phyloP scores from a whole-genome alignment of 2,888 invertebrate genomes.

The Sesia bembeciformis region DNA sequence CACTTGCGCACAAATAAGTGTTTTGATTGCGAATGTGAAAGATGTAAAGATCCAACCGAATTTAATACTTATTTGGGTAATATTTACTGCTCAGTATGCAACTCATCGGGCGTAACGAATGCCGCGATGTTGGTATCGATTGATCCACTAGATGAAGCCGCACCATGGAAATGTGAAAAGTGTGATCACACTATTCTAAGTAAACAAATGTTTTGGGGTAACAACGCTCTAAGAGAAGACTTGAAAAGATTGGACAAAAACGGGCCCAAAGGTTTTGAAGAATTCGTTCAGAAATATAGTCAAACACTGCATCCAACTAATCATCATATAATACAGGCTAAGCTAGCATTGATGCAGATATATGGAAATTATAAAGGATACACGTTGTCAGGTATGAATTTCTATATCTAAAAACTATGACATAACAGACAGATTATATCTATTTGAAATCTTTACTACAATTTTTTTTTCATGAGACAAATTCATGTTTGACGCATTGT shows the following conservation, averaged over 20 bases:
- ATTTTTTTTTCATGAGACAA: too few relatives aligned
- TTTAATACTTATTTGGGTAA: slow-evolving; percentile 77
- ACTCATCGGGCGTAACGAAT: slow-evolving; percentile 44
- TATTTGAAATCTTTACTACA: too few relatives aligned
- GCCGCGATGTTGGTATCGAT: slow-evolving; percentile 73
- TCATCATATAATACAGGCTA: slow-evolving; percentile 79
- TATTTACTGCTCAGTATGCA: slow-evolving; percentile 77
- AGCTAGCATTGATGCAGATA: slow-evolving; percentile 80
- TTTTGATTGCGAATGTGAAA: slow-evolving; percentile 78
- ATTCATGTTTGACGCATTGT: too few relatives aligned
- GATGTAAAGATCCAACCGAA: slow-evolving; percentile 82
- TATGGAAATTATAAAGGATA: slow-evolving; percentile 78
- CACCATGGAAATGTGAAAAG: slow-evolving; percentile 78
- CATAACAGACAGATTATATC: background rate
- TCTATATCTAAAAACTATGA: background rate
- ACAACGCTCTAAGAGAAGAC: slow-evolving; percentile 76
- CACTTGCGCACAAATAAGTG: slow-evolving; percentile 78
- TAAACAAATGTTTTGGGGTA: slow-evolving; percentile 75
- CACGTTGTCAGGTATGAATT: slow-evolving; percentile 61
- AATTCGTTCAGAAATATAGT: slow-evolving; percentile 77
- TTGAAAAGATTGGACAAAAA: slow-evolving; percentile 68
- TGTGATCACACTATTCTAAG: slow-evolving; percentile 74
- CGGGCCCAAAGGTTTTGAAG: slow-evolving; percentile 73
- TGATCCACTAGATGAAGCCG: slow-evolving; percentile 73
- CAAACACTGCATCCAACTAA: slow-evolving; percentile 79